These are phyloP conservation scores for Frieseomelitta varia DNA, from an alignment of 1,140 invertebrate species.

Conservation along the genomic window DNA sequence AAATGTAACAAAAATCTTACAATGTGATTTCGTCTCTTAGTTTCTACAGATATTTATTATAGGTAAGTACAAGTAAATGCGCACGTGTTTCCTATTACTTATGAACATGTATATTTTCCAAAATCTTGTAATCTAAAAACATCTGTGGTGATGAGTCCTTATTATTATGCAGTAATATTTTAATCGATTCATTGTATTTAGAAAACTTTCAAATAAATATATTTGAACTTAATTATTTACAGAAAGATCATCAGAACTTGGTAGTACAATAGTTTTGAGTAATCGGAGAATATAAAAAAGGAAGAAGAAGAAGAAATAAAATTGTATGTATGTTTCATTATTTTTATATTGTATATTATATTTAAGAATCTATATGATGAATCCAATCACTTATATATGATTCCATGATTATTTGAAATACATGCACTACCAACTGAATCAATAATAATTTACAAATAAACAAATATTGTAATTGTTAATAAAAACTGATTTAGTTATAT, in stretches of 20 bases:
- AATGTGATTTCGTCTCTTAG: not conserved
- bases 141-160: not conserved
- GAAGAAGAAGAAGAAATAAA: not conserved
- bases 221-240: not conserved
- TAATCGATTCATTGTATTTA: not conserved
- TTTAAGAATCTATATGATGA: conserved; percentile 25
- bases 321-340: not conserved
- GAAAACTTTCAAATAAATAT: conserved; percentile 1
- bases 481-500: conserved; percentile 12
- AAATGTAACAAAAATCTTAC: not conserved
- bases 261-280: not conserved
- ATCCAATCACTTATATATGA: conserved; percentile 42
- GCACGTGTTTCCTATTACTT: not conserved
- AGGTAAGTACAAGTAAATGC: not conserved
- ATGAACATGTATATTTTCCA: not conserved
- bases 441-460: conserved; percentile 4
- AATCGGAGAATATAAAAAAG: not conserved
- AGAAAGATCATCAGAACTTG: not conserved
- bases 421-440: conserved; percentile 71
- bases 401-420: conserved; percentile 57
- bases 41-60: not conserved
- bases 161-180: not conserved
- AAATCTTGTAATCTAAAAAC: conserved; percentile 8
- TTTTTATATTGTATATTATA: not conserved
- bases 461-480: not conserved